Conservation (phyloP, 1,140 invertebrate species). For the Zeugodacus cucurbitae region DNA sequence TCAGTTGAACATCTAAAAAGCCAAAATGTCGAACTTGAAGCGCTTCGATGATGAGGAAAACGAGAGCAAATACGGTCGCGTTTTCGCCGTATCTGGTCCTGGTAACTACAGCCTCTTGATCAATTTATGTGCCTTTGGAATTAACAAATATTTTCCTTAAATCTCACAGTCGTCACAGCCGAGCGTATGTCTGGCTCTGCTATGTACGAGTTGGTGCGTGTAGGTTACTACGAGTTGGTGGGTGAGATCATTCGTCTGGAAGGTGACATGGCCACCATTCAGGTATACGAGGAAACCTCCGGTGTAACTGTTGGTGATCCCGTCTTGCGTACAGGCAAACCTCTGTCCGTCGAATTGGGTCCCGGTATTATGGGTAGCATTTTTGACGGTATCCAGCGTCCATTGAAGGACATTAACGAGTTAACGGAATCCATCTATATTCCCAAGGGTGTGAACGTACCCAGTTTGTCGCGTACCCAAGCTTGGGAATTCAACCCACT, state of each 20-base stretch:
- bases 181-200: constrained; percentile 99
- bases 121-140: not conserved
- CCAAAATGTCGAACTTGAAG: constrained; percentile 72
- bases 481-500: constrained; percentile 95
- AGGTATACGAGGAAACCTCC: constrained; percentile 99
- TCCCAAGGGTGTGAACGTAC: constrained; percentile 98
- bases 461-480: constrained; percentile 81
- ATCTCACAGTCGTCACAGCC: constrained; percentile 90
- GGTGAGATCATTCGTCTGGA: constrained; percentile 99
- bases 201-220: constrained; percentile 99
- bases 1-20: constrained; percentile 14
- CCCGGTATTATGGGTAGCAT: constrained; percentile 99
- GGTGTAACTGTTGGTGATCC: constrained; percentile 99
- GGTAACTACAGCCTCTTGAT: constrained; percentile 71
- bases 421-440: constrained; percentile 97
- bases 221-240: constrained; percentile 97
- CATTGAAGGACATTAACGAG: constrained; percentile 96
- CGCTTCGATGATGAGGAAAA: constrained; percentile 87
- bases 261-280: constrained; percentile 98
- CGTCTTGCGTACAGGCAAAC: constrained; percentile 97
- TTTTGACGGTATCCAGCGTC: constrained; percentile 99
- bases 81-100: constrained; percentile 96
- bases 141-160: not conserved
- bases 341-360: constrained; percentile 94
- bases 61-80: constrained; percentile 93